Evolutionary conservation across 2,113 vertebrate genomes (phyloP).

Genomic region (Mobula birostris): DNA sequence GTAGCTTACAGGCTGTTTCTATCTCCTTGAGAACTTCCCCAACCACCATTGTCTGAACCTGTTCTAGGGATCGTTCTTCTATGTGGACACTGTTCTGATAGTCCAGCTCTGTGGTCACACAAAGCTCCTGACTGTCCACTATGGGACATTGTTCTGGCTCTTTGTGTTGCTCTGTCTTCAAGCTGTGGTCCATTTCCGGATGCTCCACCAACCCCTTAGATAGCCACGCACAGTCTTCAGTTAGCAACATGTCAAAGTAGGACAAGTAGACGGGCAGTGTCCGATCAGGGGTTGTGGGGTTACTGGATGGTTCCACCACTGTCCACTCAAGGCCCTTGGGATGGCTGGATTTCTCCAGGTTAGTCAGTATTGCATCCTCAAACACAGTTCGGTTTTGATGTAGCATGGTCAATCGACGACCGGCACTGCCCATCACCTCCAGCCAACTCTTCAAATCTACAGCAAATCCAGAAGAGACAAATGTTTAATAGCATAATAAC

Average conservation of each 20-base stretch:
- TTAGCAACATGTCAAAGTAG: slow-evolving; percentile 81
- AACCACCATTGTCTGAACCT: slow-evolving; percentile 94
- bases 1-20: slow-evolving; percentile 89
- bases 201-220: slow-evolving; percentile 52
- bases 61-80: slow-evolving; percentile 86
- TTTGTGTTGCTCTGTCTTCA: slow-evolving; percentile 46
- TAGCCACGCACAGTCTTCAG: slow-evolving; percentile 65
- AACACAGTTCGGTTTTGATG: slow-evolving; percentile 50
- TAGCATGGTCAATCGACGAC: slow-evolving; percentile 53
- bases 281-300: slow-evolving; percentile 57
- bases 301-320: slow-evolving; percentile 51
- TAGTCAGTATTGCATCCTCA: slow-evolving; percentile 54
- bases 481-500: slow-evolving; percentile 20
- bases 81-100: slow-evolving; percentile 59
- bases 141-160: slow-evolving; percentile 90
- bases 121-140: slow-evolving; percentile 85
- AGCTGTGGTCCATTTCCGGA: neutral
- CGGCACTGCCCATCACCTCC: slow-evolving; percentile 67
- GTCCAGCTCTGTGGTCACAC: slow-evolving; percentile 64
- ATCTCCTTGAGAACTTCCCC: slow-evolving; percentile 96
- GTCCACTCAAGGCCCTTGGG: slow-evolving; percentile 57
- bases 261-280: slow-evolving; percentile 69
- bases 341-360: slow-evolving; percentile 53
- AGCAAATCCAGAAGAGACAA: slow-evolving; percentile 39
- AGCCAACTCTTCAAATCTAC: slow-evolving; percentile 44